Evolutionary conservation across 2,797 vertebrate species (phyloP).

Genomic region (Notolabrus celidotus): DNA sequence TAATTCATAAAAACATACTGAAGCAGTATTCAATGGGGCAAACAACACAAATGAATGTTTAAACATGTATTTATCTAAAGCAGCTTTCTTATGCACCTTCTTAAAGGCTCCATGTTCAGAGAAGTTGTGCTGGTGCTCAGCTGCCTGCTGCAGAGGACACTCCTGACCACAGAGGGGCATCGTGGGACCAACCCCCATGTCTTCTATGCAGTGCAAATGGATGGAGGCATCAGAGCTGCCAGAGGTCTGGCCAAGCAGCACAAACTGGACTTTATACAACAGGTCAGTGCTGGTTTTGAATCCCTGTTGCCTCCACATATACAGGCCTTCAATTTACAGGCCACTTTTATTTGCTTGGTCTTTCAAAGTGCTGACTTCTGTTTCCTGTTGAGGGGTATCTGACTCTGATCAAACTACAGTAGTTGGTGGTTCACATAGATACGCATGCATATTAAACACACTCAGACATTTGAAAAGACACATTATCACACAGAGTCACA

Average conservation of each 20-base stretch:
- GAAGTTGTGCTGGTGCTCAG: conserved; percentile 69
- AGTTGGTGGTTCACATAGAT: conserved; percentile 47
- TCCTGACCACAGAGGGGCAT: conserved; percentile 95
- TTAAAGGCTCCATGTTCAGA: conserved; percentile 68
- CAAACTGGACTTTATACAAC: conserved; percentile 91
- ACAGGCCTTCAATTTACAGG: conserved; percentile 77
- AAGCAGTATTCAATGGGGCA: background rate
- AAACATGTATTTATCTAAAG: too few species aligned
- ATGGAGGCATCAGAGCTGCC: conserved; percentile 86
- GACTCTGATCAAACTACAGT: conserved; percentile 95
- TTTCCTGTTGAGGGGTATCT: conserved; percentile 91
- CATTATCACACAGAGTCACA: conserved; percentile 4
- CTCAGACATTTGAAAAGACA: conserved; percentile 17
- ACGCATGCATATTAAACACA: background rate
- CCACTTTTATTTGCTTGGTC: conserved; percentile 87
- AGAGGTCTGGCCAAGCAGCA: conserved; percentile 88
- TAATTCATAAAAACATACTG: background rate
- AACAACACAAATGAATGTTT: too few species aligned
- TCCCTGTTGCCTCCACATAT: conserved; percentile 44
- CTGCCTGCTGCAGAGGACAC: conserved; percentile 86
- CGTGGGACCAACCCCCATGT: conserved; percentile 88
- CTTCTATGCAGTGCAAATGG: conserved; percentile 86
- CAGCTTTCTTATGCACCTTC: background rate
- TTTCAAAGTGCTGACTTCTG: conserved; percentile 93
- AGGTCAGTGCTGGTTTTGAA: conserved; percentile 92